Percentiles rank a stretch among this genome's conserved stretches.
These are phyloP conservation scores for Cepphus grylle DNA, from an alignment of 2,113 vertebrate genomes.

Conservation along the genomic window DNA sequence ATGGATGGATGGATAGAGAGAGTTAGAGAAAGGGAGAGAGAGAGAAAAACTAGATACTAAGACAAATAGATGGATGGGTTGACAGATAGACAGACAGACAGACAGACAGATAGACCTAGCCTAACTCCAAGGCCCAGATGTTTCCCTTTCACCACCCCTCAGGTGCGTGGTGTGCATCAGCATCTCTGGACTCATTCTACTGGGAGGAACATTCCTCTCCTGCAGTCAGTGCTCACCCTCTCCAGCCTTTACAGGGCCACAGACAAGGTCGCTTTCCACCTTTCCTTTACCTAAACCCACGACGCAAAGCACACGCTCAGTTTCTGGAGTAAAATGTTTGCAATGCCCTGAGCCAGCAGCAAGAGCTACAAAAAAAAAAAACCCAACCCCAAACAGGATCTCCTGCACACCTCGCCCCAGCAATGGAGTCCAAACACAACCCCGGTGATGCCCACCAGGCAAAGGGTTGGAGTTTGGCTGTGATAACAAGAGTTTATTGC, in stretches of 20 bases:
- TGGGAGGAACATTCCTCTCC: neutral
- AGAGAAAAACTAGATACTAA: too few species aligned
- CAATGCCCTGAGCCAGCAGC: neutral
- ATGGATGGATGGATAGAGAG: too few species aligned
- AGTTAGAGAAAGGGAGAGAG: too few species aligned
- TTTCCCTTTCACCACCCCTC: neutral
- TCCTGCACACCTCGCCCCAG: neutral
- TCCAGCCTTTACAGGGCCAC: neutral
- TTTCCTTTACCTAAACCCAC: neutral
- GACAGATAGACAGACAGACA: neutral
- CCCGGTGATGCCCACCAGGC: neutral
- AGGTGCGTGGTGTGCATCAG: neutral
- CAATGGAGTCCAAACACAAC: neutral
- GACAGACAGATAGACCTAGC: neutral
- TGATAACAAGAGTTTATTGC: neutral
- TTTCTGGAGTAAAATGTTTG: neutral
- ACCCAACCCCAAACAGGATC: neutral
- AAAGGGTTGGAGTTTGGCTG: neutral
- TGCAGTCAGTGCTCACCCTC: neutral
- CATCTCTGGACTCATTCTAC: neutral
- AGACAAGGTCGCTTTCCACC: neutral
- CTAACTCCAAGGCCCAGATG: neutral
- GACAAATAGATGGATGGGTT: neutral
- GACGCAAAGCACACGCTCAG: fast-evolving
- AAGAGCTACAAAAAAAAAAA: neutral